Conservation (phyloP, 2,113 vertebrate species). For the Etheostoma cragini region DNA sequence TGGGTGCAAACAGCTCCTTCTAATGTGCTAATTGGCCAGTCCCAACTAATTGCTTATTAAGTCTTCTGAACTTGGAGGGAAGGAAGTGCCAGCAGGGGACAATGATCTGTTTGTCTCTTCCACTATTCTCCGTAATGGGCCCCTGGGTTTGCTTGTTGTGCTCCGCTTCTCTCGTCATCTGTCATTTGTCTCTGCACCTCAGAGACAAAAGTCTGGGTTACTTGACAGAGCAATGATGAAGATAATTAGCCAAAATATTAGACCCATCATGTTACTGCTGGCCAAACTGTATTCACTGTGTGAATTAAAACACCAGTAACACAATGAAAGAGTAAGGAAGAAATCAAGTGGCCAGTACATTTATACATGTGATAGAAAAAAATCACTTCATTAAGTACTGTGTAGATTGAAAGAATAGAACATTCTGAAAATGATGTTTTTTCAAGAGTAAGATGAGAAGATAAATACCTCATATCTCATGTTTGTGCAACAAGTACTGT, state of each 20-base stretch:
- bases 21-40: constrained; percentile 57
- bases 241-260: constrained; percentile 14
- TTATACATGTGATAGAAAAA: not conserved
- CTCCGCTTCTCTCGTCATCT: not conserved
- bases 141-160: constrained; percentile 37
- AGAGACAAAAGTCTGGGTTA: not conserved
- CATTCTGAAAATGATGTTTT: not conserved
- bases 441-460: not conserved
- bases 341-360: too few relatives aligned
- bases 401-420: not conserved
- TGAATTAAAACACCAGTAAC: not conserved
- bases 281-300: not conserved
- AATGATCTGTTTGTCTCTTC: constrained; percentile 12
- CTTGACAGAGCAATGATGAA: constrained; percentile 6
- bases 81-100: constrained; percentile 36
- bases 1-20: constrained; percentile 40
- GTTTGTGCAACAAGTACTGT: not conserved
- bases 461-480: not conserved
- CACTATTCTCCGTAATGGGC: constrained; percentile 31
- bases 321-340: too few relatives aligned
- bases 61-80: constrained; percentile 13
- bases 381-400: not conserved
- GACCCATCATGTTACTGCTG: not conserved
- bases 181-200: not conserved
- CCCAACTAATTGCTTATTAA: constrained; percentile 30